Conservation (phyloP, 2,113 vertebrate species). For the Emydura subglobosa region DNA sequence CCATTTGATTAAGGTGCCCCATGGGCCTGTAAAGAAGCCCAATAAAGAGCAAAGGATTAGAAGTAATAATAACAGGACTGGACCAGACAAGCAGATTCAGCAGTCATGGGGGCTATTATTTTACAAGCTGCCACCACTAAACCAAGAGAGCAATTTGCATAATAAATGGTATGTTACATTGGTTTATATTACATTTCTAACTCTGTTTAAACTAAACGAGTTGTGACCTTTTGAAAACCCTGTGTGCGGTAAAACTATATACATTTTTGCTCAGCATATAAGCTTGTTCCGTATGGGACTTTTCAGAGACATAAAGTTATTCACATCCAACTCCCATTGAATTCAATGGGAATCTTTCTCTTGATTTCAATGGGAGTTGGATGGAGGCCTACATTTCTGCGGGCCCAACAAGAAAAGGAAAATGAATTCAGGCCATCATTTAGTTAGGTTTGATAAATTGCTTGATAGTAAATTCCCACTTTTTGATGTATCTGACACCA, state of each 20-base stretch:
- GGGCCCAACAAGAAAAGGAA: not conserved
- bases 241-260: not conserved
- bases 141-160: slow-evolving; percentile 32
- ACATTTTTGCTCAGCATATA: not conserved
- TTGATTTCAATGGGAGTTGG: too few species aligned
- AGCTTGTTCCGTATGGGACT: not conserved
- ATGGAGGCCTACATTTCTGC: not conserved
- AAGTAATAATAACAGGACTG: not conserved
- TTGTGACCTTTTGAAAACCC: not conserved
- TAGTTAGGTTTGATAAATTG: not conserved
- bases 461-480: not conserved
- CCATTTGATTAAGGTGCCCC: not conserved
- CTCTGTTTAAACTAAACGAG: not conserved
- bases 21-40: not conserved
- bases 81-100: slow-evolving; percentile 31
- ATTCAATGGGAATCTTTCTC: not conserved
- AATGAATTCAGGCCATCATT: not conserved
- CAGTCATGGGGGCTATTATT: slow-evolving; percentile 9
- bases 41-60: slow-evolving; percentile 38
- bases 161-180: not conserved
- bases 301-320: not conserved
- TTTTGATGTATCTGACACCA: not conserved
- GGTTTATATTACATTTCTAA: slow-evolving; percentile 6
- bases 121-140: not conserved
- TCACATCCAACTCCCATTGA: not conserved